A percentile compares a stretch with the other conserved stretches of the same genome.
phyloP scores from a whole-genome alignment of 1,140 invertebrate species.

The Yoshiicerus persimilis region DNA sequence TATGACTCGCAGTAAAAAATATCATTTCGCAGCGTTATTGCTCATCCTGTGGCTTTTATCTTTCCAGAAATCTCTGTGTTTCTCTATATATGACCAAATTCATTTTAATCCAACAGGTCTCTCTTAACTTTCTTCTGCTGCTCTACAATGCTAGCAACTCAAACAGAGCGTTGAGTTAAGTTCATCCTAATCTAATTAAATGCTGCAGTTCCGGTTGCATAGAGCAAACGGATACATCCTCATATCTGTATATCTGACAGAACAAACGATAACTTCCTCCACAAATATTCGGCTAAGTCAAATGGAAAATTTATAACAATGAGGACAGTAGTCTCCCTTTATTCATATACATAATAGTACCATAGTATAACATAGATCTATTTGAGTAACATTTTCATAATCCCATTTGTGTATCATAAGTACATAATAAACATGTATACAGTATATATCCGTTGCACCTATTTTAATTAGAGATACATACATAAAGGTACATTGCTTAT shows the following conservation, averaged over 20 bases:
- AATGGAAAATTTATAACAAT: not conserved
- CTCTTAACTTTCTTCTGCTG: not conserved
- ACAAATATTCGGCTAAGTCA: too few relatives aligned
- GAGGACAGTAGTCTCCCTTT: not conserved
- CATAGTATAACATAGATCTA: not conserved
- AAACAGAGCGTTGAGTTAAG: not conserved
- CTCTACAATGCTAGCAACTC: not conserved
- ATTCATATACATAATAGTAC: not conserved
- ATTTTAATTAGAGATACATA: not conserved
- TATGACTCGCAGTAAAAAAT: not conserved
- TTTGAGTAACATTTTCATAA: not conserved
- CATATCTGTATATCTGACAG: too few relatives aligned
- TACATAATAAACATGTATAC: not conserved
- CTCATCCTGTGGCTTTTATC: not conserved
- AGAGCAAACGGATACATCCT: not conserved
- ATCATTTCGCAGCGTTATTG: not conserved
- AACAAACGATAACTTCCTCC: not conserved
- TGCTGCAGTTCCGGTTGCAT: not conserved
- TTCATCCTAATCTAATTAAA: not conserved
- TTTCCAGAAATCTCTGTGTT: not conserved
- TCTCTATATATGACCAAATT: not conserved
- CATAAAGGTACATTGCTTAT: not conserved
- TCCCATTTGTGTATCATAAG: not conserved
- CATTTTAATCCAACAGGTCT: conserved; percentile 6
- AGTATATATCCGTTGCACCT: not conserved